These are phyloP conservation scores for Palaemon carinicauda DNA, from an alignment of 1,140 invertebrate species.

Conservation along the genomic window DNA sequence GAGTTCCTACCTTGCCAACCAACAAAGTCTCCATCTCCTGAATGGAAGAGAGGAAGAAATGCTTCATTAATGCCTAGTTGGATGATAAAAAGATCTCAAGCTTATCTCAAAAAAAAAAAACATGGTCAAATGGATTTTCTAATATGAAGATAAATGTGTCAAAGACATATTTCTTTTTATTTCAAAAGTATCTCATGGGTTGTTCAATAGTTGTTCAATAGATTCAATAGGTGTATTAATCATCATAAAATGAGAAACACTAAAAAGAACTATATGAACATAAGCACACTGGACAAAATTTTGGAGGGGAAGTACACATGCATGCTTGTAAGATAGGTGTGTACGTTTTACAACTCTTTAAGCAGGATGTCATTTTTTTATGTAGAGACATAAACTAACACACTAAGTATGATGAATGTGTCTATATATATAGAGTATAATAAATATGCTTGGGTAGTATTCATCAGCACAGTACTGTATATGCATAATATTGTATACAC, in stretches of 20 bases:
- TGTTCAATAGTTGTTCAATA: constrained; percentile 9
- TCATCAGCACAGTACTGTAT: too few relatives aligned
- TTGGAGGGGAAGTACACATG: constrained; percentile 36
- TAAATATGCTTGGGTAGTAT: background rate
- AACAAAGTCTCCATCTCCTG: constrained; percentile 84
- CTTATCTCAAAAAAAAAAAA: constrained; percentile 50
- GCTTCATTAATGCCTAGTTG: constrained; percentile 60
- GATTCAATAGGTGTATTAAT: background rate
- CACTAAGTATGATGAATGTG: background rate
- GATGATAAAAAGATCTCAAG: constrained; percentile 48
- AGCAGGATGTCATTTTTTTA: background rate
- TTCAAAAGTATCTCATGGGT: constrained; percentile 5
- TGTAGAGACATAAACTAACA: background rate
- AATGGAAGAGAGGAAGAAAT: constrained; percentile 63
- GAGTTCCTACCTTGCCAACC: constrained; percentile 79
- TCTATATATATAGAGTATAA: background rate
- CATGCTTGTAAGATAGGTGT: background rate
- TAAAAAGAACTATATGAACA: background rate
- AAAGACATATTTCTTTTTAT: constrained; percentile 7
- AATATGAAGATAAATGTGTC: background rate
- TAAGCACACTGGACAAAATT: constrained; percentile 33
- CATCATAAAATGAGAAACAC: background rate
- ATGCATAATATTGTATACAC: background rate
- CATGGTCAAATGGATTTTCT: constrained; percentile 28
- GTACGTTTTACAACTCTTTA: background rate